Evolutionary conservation across 1,140 invertebrate genomes (phyloP), one percentile per base, ranked within the genome.

Genomic region (Monomorium pharaonis): DNA sequence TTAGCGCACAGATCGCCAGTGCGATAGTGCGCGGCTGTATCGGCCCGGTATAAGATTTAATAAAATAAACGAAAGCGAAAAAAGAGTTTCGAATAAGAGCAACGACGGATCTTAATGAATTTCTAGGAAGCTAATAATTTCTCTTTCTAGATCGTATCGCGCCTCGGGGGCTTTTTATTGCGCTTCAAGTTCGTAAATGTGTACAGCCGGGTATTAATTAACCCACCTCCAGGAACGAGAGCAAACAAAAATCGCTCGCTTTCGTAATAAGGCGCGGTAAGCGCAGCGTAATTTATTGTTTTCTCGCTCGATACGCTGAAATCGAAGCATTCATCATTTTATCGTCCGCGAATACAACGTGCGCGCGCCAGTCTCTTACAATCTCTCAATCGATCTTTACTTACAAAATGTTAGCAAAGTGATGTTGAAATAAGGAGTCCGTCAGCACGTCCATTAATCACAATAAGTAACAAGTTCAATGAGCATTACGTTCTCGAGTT

Each of bases 61-160:
- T 58, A 74, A 83, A 72, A 83, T 30, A 1, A 83, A 33, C 49
- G 7, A 49, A 49, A 21, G 4, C 27, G 9, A 78, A 37, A 30
- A 76, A 67, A 56, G 16, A 5, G 4, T 54, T 18, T 56, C 63
- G 37, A 42, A 27, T 58, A 72, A 58, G 56, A 81, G 18, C 9
- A 67, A 78, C 33, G 21, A 54, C 14, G 37, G 37, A 72, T 81
- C 78, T 54, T 72, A 81, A 81, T 81, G 51, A 81, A 81, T 81
- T 81, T 81, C 78, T 81, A 74, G 67, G 67, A 74, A 74, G 67
- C 37, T 33, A 83, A 83, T 83, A 83, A 83, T 72, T 83, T 83
- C 67, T 83, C 78, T 74, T 58, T 42, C 54, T 72, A 83, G 78
- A 83, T 83, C 78, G 51, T 58, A 83, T 83, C 67, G 37, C 37